Evolutionary conservation across 2,888 invertebrate species (phyloP).

Genomic region (Luperina testacea): DNA sequence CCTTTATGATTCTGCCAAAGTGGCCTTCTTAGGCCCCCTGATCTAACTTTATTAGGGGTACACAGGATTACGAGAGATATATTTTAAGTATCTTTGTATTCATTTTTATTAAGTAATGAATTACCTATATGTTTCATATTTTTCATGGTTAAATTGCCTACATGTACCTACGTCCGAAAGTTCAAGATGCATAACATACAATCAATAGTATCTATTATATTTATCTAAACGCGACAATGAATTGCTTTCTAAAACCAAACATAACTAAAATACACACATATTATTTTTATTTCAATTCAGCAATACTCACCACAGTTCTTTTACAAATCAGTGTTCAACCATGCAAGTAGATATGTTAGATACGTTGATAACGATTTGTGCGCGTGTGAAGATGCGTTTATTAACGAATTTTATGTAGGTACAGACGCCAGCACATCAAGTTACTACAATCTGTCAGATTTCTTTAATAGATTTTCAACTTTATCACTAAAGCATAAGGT

Average conservation of each 20-base stretch:
- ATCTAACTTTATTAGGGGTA: not conserved
- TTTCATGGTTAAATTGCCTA: not conserved
- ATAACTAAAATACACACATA: conserved; percentile 4
- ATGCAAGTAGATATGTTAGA: too few species aligned
- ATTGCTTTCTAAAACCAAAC: conserved; percentile 2
- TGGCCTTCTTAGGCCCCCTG: too few species aligned
- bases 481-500: too few species aligned
- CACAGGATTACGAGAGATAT: too few species aligned
- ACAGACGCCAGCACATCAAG: too few species aligned
- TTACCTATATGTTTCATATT: not conserved
- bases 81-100: not conserved
- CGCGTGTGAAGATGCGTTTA: conserved; percentile 26
- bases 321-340: not conserved
- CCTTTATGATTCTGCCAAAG: too few species aligned
- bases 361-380: not conserved
- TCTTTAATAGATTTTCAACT: too few species aligned
- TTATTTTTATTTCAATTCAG: not conserved
- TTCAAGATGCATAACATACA: not conserved
- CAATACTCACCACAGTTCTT: not conserved
- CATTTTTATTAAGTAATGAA: not conserved
- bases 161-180: not conserved
- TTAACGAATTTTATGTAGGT: not conserved
- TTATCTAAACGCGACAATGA: not conserved
- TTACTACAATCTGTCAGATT: too few species aligned
- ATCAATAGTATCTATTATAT: not conserved